These are phyloP conservation scores for Chironomus tepperi DNA, from an alignment of 1,140 invertebrate species.

Conservation along the genomic window DNA sequence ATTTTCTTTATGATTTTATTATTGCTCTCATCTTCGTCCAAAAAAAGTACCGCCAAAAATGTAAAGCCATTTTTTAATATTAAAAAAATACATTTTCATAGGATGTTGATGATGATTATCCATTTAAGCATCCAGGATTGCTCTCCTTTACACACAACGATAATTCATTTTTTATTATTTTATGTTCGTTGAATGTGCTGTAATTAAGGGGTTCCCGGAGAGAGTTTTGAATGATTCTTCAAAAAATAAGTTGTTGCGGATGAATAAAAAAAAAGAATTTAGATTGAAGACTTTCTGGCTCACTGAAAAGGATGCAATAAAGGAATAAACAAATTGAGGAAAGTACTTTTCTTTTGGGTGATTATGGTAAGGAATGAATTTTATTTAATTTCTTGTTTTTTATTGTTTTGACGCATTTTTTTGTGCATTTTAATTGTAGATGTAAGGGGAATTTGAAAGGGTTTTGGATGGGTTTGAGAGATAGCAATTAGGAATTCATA, in stretches of 20 bases:
- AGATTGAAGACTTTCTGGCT: not conserved
- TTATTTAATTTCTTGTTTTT: no score
- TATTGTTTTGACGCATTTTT: no score
- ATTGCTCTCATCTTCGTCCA: not conserved
- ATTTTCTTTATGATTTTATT: conserved; percentile 21
- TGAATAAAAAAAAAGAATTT: no score
- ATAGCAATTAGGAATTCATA: no score
- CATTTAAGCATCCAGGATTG: not conserved
- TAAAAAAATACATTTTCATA: not conserved
- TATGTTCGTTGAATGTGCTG: conserved; percentile 18
- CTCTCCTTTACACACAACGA: not conserved
- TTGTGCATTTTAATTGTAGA: no score
- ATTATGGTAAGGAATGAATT: no score
- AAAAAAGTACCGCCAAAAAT: not conserved
- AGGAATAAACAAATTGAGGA: not conserved
- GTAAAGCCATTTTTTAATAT: not conserved
- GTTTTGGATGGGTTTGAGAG: no score
- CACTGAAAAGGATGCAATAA: conserved; percentile 4
- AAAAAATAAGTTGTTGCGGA: not conserved
- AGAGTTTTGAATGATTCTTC: conserved; percentile 17
- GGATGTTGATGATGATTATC: conserved; percentile 16
- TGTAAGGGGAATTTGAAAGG: no score
- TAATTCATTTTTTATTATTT: conserved; percentile 23
- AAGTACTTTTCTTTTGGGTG: no score
- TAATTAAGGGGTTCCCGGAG: conserved; percentile 4